Evolutionary conservation across 2,888 invertebrate species (phyloP).

Genomic region (Dynastes maya): DNA sequence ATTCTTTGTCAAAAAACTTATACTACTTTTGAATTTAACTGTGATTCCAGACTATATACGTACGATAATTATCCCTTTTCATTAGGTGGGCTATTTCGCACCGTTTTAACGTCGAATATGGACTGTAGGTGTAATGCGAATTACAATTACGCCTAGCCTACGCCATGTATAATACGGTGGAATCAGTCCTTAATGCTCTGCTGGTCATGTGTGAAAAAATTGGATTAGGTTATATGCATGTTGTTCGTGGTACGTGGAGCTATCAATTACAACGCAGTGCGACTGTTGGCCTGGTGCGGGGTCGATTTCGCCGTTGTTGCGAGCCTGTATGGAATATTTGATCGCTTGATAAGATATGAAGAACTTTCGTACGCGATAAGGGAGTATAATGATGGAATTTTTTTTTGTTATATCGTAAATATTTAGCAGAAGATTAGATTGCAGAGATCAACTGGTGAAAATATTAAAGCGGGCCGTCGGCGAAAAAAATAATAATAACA

Average conservation of each 20-base stretch:
- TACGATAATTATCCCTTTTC: not conserved
- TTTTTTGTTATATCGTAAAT: no score
- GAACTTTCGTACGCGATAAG: not conserved
- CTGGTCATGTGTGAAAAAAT: slow-evolving; percentile 41
- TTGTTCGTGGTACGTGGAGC: slow-evolving; percentile 7
- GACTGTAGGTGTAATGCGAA: slow-evolving; percentile 40
- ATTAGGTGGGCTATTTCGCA: slow-evolving; percentile 7
- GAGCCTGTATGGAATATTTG: not conserved
- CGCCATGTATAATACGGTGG: slow-evolving; percentile 7
- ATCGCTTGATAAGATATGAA: slow-evolving; percentile 1
- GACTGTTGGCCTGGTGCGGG: not conserved
- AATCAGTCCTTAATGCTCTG: slow-evolving; percentile 39
- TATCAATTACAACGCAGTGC: slow-evolving; percentile 35
- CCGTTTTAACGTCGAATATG: slow-evolving; percentile 8
- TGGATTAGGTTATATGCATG: slow-evolving; percentile 38
- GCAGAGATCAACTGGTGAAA: no score
- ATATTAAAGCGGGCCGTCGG: no score
- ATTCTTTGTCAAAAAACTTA: no score
- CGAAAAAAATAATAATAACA: no score
- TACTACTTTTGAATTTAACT: not conserved
- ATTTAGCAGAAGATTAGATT: no score
- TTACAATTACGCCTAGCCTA: slow-evolving; percentile 25
- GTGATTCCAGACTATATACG: not conserved
- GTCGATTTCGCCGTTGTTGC: not conserved
- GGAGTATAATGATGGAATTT: not conserved